phyloP scores from a whole-genome alignment of 2,113 vertebrate genomes.

The Thymallus thymallus region DNA sequence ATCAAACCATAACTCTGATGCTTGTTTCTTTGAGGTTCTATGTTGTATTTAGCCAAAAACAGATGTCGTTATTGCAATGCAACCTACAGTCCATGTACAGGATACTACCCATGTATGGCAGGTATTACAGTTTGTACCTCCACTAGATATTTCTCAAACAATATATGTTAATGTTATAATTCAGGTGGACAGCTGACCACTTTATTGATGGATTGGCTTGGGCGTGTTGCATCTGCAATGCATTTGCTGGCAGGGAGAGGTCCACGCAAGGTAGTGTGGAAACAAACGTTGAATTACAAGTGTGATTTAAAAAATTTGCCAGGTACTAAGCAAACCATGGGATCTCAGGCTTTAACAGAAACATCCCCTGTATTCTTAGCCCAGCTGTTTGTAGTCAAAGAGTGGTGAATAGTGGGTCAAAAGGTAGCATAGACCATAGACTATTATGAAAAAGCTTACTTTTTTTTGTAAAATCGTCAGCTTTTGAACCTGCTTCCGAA shows the following conservation, averaged over 20 bases:
- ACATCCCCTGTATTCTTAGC: neutral
- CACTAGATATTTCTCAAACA: conserved; percentile 15
- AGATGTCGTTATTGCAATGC: neutral
- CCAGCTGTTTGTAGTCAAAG: conserved; percentile 15
- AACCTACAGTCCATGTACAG: neutral
- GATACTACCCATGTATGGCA: neutral
- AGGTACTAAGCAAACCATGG: conserved; percentile 5
- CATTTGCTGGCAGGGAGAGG: conserved; percentile 46
- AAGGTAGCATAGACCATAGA: conserved; percentile 6
- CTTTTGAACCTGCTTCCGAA: neutral
- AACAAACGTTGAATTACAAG: conserved; percentile 30
- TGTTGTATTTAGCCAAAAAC: neutral
- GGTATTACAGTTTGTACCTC: neutral
- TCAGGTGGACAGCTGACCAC: conserved; percentile 38
- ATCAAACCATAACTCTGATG: too few species aligned
- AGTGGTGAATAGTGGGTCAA: neutral
- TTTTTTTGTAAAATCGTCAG: neutral
- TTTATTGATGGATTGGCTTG: conserved; percentile 39
- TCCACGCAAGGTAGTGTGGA: conserved; percentile 38
- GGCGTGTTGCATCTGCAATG: conserved; percentile 49
- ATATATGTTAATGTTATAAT: conserved; percentile 15
- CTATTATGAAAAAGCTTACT: neutral
- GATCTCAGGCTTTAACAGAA: neutral
- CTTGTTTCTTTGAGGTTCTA: neutral
- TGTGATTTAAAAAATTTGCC: conserved; percentile 37